These are phyloP conservation scores for Myopa tessellatipennis DNA, from an alignment of 2,888 invertebrate genomes.

Conservation along the genomic window DNA sequence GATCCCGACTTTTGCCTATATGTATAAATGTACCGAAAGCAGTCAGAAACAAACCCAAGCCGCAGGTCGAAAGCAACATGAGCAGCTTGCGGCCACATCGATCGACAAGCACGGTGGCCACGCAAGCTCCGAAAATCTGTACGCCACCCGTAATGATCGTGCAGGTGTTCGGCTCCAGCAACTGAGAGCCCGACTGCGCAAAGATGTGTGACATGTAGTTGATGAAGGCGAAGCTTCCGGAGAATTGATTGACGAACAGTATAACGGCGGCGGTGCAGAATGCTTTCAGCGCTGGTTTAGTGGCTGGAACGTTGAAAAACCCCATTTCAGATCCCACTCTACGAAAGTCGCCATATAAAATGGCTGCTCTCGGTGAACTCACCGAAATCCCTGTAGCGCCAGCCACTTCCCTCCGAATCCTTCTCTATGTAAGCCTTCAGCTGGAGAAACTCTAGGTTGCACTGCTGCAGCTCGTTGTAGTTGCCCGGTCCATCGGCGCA, in stretches of 20 bases:
- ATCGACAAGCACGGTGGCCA: conserved; percentile 60
- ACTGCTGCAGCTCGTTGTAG: neutral
- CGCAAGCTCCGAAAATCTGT: conserved; percentile 61
- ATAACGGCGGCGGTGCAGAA: conserved; percentile 56
- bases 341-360: neutral
- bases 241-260: conserved; percentile 61
- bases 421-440: conserved; percentile 52
- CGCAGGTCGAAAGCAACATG: conserved; percentile 58
- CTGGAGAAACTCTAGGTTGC: conserved; percentile 52
- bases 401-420: conserved; percentile 35
- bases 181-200: conserved; percentile 60
- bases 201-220: conserved; percentile 67
- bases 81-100: conserved; percentile 60
- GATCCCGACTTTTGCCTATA: conserved; percentile 46
- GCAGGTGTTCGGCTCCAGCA: conserved; percentile 61
- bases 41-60: conserved; percentile 55
- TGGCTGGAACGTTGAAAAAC: conserved; percentile 49
- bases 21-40: conserved; percentile 58
- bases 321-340: neutral
- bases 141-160: conserved; percentile 62
- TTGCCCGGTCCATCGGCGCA: conserved; percentile 23
- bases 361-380: conserved; percentile 42
- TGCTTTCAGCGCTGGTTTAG: conserved; percentile 55
- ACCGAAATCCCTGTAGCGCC: conserved; percentile 58
- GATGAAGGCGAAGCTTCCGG: conserved; percentile 65